Conservation (phyloP, 2,113 vertebrate species). For the Sylvietta virens region DNA sequence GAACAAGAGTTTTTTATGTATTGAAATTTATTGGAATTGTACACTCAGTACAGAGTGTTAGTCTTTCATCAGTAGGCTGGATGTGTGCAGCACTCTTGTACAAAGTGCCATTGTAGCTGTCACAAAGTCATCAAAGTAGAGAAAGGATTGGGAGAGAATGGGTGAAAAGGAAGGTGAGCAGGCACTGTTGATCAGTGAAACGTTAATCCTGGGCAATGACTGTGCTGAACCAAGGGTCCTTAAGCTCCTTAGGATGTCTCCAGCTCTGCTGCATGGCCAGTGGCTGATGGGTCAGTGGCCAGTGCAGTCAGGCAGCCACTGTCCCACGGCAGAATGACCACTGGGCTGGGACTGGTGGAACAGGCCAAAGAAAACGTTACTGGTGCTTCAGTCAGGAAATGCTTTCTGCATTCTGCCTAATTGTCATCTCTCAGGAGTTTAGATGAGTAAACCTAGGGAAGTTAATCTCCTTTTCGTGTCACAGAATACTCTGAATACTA, state of each 20-base stretch:
- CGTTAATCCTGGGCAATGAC: no score
- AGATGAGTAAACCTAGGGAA: not conserved
- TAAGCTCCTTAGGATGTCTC: not conserved
- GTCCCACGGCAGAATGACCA: not conserved
- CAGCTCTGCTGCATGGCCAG: not conserved
- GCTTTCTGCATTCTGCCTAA: not conserved
- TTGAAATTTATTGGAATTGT: not conserved
- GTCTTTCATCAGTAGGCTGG: not conserved
- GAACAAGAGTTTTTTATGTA: not conserved
- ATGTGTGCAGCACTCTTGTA: not conserved
- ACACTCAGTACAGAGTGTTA: not conserved
- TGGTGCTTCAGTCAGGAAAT: not conserved
- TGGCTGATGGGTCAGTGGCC: fast-evolving
- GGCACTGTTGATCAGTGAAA: not conserved
- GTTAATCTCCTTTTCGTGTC: not conserved
- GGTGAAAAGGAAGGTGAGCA: not conserved
- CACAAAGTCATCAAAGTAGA: not conserved
- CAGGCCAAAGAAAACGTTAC: not conserved
- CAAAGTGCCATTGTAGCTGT: not conserved
- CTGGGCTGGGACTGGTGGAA: not conserved
- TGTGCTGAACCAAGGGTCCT: not conserved
- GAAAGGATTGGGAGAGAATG: not conserved
- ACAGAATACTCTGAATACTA: not conserved
- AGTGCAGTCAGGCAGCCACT: not conserved
- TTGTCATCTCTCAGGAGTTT: not conserved